Conservation (phyloP, 2,113 vertebrate species). For the Callocephalon fimbriatum region DNA sequence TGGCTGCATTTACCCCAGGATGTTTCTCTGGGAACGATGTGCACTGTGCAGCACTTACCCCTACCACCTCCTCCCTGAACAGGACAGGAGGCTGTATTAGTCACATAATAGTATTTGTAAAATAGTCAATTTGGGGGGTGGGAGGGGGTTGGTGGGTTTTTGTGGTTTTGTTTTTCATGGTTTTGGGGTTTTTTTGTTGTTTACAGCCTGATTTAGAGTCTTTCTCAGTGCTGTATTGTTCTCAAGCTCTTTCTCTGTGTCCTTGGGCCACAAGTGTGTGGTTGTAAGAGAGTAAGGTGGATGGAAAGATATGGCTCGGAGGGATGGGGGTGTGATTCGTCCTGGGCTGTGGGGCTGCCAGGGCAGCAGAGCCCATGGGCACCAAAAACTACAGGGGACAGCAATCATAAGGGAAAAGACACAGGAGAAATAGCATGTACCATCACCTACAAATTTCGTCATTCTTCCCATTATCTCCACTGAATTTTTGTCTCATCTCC, state of each 20-base stretch:
- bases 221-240: not conserved
- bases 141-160: not conserved
- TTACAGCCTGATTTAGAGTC: not conserved
- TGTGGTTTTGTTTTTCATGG: too few species aligned
- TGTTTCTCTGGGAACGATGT: not conserved
- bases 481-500: not conserved
- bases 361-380: not conserved
- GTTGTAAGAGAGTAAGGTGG: not conserved
- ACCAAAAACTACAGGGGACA: not conserved
- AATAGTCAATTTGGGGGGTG: not conserved
- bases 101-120: accelerated
- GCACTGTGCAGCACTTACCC: not conserved
- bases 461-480: not conserved
- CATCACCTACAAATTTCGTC: not conserved
- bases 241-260: not conserved
- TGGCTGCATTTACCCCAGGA: not conserved
- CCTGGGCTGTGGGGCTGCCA: not conserved
- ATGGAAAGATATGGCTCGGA: not conserved
- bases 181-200: not conserved
- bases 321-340: accelerated
- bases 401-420: not conserved
- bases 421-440: accelerated
- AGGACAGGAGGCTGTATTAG: not conserved
- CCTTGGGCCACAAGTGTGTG: accelerated
- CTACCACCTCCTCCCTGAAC: not conserved